phyloP scores from a whole-genome alignment of 2,113 vertebrate genomes.

The Fulica atra region DNA sequence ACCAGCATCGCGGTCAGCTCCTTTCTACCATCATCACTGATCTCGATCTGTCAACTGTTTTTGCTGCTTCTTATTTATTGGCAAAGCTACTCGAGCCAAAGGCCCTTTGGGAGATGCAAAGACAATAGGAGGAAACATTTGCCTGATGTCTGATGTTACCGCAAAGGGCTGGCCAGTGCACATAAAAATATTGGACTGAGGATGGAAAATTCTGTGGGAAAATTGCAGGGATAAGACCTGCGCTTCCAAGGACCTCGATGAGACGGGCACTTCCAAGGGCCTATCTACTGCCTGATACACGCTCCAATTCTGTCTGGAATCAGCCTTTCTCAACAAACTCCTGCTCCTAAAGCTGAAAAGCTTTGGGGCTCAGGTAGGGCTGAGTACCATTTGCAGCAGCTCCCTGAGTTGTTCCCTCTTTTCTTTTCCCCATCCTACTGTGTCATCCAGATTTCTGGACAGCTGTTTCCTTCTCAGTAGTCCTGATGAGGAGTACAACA shows the following conservation, averaged over 20 bases:
- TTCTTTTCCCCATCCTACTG: accelerated
- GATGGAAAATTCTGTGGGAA: background rate
- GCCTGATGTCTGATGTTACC: constrained; percentile 29
- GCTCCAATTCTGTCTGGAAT: background rate
- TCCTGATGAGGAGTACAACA: background rate
- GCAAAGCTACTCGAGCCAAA: background rate
- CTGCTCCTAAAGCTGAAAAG: background rate
- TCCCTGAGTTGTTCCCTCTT: background rate
- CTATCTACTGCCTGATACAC: background rate
- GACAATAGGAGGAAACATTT: constrained; percentile 48
- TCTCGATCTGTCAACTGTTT: constrained; percentile 12
- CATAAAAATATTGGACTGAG: background rate
- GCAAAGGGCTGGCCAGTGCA: background rate
- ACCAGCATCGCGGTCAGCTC: background rate
- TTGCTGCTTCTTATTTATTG: constrained; percentile 11
- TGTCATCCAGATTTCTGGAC: background rate
- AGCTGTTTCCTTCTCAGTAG: background rate
- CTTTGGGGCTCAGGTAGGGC: background rate
- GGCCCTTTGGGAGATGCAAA: background rate
- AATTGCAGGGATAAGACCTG: background rate
- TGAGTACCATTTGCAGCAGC: background rate
- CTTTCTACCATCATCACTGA: background rate
- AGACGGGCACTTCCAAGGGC: background rate
- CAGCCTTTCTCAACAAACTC: background rate
- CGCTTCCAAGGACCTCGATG: background rate